Evolutionary conservation across 2,113 vertebrate genomes (phyloP), one percentile per base, ranked within the genome.

Genomic region (Rhineura floridana): DNA sequence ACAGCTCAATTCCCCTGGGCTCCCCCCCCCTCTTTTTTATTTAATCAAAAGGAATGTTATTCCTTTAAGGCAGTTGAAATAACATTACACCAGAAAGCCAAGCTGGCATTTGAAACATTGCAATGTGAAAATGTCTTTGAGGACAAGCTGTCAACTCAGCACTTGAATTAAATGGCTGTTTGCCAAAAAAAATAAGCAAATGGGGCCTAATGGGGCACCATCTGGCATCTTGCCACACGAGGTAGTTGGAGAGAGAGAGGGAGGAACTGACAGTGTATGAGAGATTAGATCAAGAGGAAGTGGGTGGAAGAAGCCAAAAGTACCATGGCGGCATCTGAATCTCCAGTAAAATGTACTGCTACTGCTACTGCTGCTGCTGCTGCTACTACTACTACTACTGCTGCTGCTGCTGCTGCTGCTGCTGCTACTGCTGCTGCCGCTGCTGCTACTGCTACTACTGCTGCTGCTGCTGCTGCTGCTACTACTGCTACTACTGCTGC

Each of bases 131-230:
- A 95, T 91, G 95, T 94, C 93, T 95, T 83, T 84, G 91, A 95
- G 95, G 94, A 91, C 93, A 95, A 94, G 95, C 94, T 95, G 95
- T 96, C 95, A 95, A 94, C 91, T 95, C 93, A 95, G 94, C 95
- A 94, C 92, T 95, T 86, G 92, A 93, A 94, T 92, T 90, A 95
- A 92, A 92, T 91, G 1, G 80, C 94, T 93, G 90, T 94, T 96
- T 94, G 93, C 94, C 95, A 95, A 95, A 95, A 95, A 95, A 94
- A 94, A 94, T 81, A 92, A 95, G 91, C 93, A 94, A 94, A 91
- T 84, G 91, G 92, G 95, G 95, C 95, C 95, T 94, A 94, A 93
- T 81, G 88, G 95, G 93, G 87, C 93, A 94, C 94, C 94, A 93
- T 91, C 93, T 95, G 95, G 95, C 94, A 93, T 84, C 89, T 90